phyloP scores from a whole-genome alignment of 2,888 invertebrate species.

The Tenthredo scrophulariae region DNA sequence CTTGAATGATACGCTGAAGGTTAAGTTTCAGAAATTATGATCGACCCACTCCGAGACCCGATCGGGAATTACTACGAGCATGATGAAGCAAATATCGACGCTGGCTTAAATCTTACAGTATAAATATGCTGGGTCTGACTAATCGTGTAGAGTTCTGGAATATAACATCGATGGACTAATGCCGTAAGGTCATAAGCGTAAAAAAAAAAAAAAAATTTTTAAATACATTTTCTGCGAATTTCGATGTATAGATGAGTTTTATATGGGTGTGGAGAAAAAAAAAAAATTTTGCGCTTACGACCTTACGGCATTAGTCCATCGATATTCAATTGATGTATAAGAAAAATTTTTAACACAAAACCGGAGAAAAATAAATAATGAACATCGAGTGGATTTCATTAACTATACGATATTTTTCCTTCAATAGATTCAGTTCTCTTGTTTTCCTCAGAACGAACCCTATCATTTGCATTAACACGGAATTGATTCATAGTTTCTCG shows the following conservation, averaged over 20 bases:
- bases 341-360: not conserved
- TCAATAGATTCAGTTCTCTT: not conserved
- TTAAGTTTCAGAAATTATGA: not conserved
- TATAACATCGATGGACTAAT: too few species aligned
- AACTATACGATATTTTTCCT: not conserved
- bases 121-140: not conserved
- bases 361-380: not conserved
- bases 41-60: conserved; percentile 9
- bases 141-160: not conserved
- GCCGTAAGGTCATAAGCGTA: too few species aligned
- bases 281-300: too few species aligned
- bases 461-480: not conserved
- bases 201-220: too few species aligned
- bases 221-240: too few species aligned
- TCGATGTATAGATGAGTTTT: too few species aligned
- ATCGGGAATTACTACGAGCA: not conserved
- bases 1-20: not conserved
- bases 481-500: not conserved
- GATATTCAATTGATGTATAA: not conserved
- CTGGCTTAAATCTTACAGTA: not conserved
- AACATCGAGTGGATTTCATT: not conserved
- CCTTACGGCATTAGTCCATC: too few species aligned
- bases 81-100: not conserved
- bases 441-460: not conserved
- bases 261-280: too few species aligned